These are phyloP conservation scores for Hemiprocne comata DNA, from an alignment of 2,113 vertebrate species.

Conservation along the genomic window DNA sequence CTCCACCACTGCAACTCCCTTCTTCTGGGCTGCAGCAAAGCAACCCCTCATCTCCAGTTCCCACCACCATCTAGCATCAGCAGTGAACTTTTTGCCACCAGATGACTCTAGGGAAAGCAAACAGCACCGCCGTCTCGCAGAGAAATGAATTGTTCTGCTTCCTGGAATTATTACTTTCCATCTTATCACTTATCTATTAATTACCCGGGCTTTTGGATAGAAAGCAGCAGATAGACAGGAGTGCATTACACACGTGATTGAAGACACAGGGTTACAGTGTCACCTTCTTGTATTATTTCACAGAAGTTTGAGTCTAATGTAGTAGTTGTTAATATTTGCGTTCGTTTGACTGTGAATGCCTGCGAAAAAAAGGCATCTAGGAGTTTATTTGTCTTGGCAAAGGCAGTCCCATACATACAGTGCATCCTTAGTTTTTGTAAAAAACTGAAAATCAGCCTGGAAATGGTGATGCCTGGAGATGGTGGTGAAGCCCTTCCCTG, in stretches of 20 bases:
- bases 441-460: conserved; percentile 14
- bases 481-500: neutral
- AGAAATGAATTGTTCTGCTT: conserved; percentile 34
- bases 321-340: neutral
- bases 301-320: neutral
- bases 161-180: conserved; percentile 42
- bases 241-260: neutral
- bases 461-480: neutral
- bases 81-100: neutral
- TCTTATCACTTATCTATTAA: conserved; percentile 39
- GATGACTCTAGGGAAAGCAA: neutral
- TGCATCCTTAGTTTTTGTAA: conserved; percentile 38
- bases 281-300: conserved; percentile 13
- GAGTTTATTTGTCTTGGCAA: conserved; percentile 62
- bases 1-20: neutral
- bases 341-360: neutral
- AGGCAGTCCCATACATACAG: neutral
- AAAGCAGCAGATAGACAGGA: conserved; percentile 11
- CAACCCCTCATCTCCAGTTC: neutral
- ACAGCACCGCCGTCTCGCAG: neutral
- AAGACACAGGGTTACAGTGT: neutral
- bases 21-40: neutral
- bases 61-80: neutral
- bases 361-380: neutral
- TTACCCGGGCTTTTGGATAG: conserved; percentile 8